These are phyloP conservation scores for Heterodera carotae DNA, from an alignment of 1,140 invertebrate species.

Conservation along the genomic window DNA sequence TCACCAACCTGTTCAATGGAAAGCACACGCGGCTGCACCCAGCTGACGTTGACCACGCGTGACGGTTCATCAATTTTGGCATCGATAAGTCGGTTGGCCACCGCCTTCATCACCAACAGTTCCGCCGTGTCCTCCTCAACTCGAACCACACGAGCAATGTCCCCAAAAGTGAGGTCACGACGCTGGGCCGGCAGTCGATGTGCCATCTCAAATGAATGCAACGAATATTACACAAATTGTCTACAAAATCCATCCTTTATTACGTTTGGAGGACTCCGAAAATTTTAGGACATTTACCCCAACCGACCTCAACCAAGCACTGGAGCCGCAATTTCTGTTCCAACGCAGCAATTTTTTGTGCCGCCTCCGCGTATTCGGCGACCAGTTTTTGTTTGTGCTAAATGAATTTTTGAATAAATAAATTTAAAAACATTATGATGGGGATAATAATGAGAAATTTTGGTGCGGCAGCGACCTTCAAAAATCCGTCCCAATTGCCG, in stretches of 20 bases:
- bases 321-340: slow-evolving; percentile 88
- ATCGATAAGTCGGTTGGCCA: slow-evolving; percentile 88
- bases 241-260: too few relatives aligned
- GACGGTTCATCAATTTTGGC: slow-evolving; percentile 88
- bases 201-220: slow-evolving; percentile 70
- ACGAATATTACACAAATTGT: background rate
- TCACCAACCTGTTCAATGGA: slow-evolving; percentile 70
- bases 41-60: slow-evolving; percentile 78
- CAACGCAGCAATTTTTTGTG: slow-evolving; percentile 78
- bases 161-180: slow-evolving; percentile 82
- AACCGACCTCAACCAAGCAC: slow-evolving; percentile 87
- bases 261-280: too few relatives aligned
- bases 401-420: background rate
- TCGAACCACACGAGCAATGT: slow-evolving; percentile 83
- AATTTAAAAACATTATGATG: too few relatives aligned
- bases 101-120: slow-evolving; percentile 92
- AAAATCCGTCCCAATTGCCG: slow-evolving; percentile 82
- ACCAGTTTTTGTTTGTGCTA: slow-evolving; percentile 71
- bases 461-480: slow-evolving; percentile 66
- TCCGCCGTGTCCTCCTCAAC: slow-evolving; percentile 80
- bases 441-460: too few relatives aligned
- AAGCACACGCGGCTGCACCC: slow-evolving; percentile 88
- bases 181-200: slow-evolving; percentile 73
- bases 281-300: background rate
- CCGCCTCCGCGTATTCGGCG: slow-evolving; percentile 79